A percentile compares a stretch with the other conserved stretches of the same genome.
Evolutionary conservation across 2,888 invertebrate species (phyloP).

Genomic region (Tipula confusa): DNA sequence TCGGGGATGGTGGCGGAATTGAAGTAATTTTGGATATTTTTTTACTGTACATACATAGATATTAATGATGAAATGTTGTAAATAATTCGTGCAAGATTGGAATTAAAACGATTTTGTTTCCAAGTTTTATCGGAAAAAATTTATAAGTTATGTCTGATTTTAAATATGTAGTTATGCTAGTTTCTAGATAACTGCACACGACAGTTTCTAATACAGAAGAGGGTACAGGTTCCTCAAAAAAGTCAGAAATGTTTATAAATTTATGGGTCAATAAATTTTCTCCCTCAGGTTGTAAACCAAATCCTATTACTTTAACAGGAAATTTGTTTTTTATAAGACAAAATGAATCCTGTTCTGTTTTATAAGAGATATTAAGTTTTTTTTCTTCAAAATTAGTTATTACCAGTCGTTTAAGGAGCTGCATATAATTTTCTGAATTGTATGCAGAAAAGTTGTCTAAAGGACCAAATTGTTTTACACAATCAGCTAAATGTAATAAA

Average conservation of each 20-base stretch:
- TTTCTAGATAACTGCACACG: background rate
- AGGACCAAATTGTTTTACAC: conserved; percentile 36
- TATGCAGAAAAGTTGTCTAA: conserved; percentile 36
- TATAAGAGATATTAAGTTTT: background rate
- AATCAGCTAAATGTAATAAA: conserved; percentile 35
- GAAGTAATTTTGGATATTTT: background rate
- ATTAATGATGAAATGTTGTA: background rate
- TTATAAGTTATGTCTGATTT: background rate
- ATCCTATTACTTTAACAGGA: background rate
- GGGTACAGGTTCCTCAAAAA: background rate
- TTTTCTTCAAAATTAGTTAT: background rate
- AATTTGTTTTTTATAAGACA: background rate
- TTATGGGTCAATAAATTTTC: background rate
- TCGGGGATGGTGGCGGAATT: background rate
- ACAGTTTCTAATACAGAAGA: background rate
- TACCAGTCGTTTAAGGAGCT: conserved; percentile 25
- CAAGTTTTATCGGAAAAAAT: background rate
- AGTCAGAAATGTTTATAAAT: background rate
- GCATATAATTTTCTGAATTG: conserved; percentile 35
- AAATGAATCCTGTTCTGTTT: background rate
- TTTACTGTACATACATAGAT: background rate
- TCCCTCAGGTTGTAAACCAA: background rate
- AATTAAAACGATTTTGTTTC: background rate
- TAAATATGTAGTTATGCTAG: background rate
- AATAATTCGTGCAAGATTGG: background rate